Conservation (phyloP, 2,888 invertebrate species). For the Synergus umbraculus region DNA sequence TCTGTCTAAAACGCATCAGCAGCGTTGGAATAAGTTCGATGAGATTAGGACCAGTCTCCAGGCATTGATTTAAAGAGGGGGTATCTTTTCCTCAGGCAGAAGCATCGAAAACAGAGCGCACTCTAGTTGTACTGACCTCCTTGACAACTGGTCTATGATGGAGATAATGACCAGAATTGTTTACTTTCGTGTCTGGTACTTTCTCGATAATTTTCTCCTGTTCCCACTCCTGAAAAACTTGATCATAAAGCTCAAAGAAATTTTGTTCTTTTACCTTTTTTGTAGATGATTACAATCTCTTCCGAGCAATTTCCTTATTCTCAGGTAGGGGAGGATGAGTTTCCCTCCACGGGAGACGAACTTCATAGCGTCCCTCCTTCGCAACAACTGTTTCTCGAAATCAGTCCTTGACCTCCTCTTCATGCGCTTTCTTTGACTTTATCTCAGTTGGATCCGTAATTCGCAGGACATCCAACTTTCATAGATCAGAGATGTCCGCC, state of each 20-base stretch:
- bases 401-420: constrained; percentile 48
- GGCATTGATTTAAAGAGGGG: constrained; percentile 59
- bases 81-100: constrained; percentile 57
- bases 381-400: constrained; percentile 56
- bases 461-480: constrained; percentile 63
- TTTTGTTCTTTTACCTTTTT: constrained; percentile 53
- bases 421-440: constrained; percentile 43
- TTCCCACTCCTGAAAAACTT: constrained; percentile 62
- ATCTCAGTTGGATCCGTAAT: constrained; percentile 60
- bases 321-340: constrained; percentile 60
- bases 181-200: constrained; percentile 51
- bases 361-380: constrained; percentile 63
- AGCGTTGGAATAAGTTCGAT: constrained; percentile 56
- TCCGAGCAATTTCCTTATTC: constrained; percentile 59
- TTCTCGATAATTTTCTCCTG: constrained; percentile 60
- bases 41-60: constrained; percentile 56
- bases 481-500: constrained; percentile 57
- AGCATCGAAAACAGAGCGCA: constrained; percentile 62
- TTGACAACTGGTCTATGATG: constrained; percentile 55
- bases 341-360: constrained; percentile 66
- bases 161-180: constrained; percentile 50
- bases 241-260: constrained; percentile 55
- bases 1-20: constrained; percentile 53
- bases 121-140: constrained; percentile 51
- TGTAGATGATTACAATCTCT: constrained; percentile 55